Base-by-base conservation (phyloP, 2,113 vertebrate species). In the Larimichthys polyactis region DNA sequence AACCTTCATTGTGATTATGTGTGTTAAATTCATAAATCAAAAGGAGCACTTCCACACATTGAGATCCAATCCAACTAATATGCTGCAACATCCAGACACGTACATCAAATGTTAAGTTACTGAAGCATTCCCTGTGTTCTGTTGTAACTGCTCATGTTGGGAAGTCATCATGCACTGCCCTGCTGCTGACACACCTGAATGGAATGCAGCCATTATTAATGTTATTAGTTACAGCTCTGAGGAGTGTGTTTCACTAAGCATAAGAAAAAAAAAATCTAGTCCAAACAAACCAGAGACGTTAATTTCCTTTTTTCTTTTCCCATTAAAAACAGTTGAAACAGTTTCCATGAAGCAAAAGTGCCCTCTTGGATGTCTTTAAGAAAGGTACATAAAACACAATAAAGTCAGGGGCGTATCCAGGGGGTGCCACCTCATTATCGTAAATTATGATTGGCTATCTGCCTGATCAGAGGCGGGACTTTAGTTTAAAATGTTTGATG, bases 121-220 rank as follows among this genome's bases (percentile, higher is more conserved):
- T 70, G 76, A 63, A 54, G 76, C 43, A 49, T 22, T 65, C 51
- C 6, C 59, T 36, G 24, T 48, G 69, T 15, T 66, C 17, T 81
- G 15, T 68, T 60, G 7, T 12, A 36, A 46, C 12, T 29, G 4
- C 40, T 49, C 10, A 36, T 19, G 36, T 36, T 12, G 29, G 43
- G 43, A 72, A 60, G 70, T 60, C 16, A 20, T 59, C 16, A 8
- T 29, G 40, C 16, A 27, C 32, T 11, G 3, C 65, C 24, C 11
- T 14, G 29, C 49, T 22, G 49, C 49, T 55, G 49, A 55, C 51
- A 22, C 51, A 55, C 40, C 68, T 9, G 68, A 43, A 16, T 70
- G 32, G 12, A 55, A 16, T 20, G 20, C 29, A 5, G 22, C 55
- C 22, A 6, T 57, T 14, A 24, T 70, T 43, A 43, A 15, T 40